A percentile compares a stretch with the other conserved stretches of the same genome.
Evolutionary conservation across 2,797 vertebrate species (phyloP).

Genomic region (Lepus oiostolus): DNA sequence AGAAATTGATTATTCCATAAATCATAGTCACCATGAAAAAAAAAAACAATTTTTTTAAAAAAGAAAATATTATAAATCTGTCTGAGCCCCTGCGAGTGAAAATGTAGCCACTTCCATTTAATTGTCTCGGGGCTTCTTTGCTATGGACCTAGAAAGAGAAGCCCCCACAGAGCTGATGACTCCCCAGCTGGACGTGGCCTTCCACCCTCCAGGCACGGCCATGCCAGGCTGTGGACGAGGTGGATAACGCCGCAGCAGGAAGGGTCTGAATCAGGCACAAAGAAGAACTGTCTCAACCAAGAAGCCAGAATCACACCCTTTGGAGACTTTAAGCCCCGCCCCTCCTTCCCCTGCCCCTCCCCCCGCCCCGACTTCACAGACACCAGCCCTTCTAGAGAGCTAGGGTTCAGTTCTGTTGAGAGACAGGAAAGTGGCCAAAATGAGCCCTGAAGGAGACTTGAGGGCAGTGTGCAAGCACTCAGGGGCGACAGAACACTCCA

Average conservation of each 20-base stretch:
- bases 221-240: neutral
- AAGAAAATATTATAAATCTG: conserved; percentile 91
- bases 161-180: neutral
- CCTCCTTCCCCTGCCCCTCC: neutral
- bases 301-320: neutral
- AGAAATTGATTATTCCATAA: conserved; percentile 96
- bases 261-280: neutral
- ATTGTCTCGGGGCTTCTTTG: conserved; percentile 67
- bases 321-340: neutral
- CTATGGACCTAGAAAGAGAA: neutral
- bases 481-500: neutral
- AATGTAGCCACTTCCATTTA: conserved; percentile 74
- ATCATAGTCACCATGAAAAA: conserved; percentile 90
- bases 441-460: neutral
- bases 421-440: neutral
- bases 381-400: neutral
- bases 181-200: neutral
- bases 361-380: neutral
- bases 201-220: neutral
- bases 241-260: neutral
- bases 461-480: neutral
- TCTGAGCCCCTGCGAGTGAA: conserved; percentile 83
- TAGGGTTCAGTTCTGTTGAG: conserved; percentile 2
- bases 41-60: conserved; percentile 85
- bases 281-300: conserved; percentile 23